Base-by-base conservation (phyloP, 2,113 vertebrate genomes). In the Dromiciops gliroides region DNA sequence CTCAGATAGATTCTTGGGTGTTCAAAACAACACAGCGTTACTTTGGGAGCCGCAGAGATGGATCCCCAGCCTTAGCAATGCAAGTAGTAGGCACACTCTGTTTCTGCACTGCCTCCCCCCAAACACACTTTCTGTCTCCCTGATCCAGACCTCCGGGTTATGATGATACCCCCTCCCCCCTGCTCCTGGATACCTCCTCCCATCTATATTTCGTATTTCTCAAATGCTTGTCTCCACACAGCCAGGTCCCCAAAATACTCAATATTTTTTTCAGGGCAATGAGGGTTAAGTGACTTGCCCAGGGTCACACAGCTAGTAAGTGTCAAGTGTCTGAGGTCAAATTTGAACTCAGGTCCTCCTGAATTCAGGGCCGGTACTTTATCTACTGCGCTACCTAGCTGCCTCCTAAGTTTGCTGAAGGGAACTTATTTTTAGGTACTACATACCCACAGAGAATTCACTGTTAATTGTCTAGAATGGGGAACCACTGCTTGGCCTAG, bases 131-230 rank as follows among this genome's bases (percentile, higher is more conserved):
- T 89, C 47, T 24, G 0, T 48, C 44, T 48, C 48, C 88, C 44
- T 9, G 47, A 22, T 37, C 60, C 31, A 2, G 60, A 67, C 60
- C 56, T 67, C 52, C 90, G 31, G 5, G 24, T 91, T 22, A 91
- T 53, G 90, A 91, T 67, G 60, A 93, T 95, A 89, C 4, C 0
- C 16, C 90, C 88, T n/a, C 47, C 31, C 92, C 7, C 5, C 91
- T 92, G 93, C 49, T 96, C 51, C 50, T 48, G 53, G n/a, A n/a
- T n/a, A n/a, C n/a, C n/a, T n/a, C n/a, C n/a, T 5, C 49, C 92
- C 67, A 89, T 89, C 89, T 48, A 94, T 50, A 44, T 94, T 95
- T 92, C 90, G 75, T 94, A 23, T 44, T 83, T 94, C 49, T 50
- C 95, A 95, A 90, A 67, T 93, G 93, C 25, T 90, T 91, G 93